A percentile compares a stretch with the other conserved stretches of the same genome.
These are phyloP conservation scores for Drosophila cognata DNA, from an alignment of 2,888 invertebrate genomes.

Conservation along the genomic window DNA sequence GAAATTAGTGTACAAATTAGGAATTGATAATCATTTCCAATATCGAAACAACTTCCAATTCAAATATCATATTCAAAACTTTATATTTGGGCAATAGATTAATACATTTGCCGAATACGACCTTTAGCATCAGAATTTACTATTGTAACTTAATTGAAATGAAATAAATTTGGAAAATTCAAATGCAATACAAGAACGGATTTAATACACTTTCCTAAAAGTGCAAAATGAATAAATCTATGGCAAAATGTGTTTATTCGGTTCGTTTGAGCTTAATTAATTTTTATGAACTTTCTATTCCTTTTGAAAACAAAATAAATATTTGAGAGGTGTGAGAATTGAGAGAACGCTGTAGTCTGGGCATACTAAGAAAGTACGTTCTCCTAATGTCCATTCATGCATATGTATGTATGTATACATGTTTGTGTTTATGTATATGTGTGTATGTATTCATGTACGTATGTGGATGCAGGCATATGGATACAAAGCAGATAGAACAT, in stretches of 20 bases:
- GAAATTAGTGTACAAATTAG: not conserved
- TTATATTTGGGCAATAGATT: not conserved
- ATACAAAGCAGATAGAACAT: slow-evolving; percentile 24
- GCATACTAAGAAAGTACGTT: slow-evolving; percentile 2
- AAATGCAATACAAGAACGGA: not conserved
- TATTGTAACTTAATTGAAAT: not conserved
- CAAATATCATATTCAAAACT: not conserved
- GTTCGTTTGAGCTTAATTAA: slow-evolving; percentile 9
- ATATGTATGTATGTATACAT: not conserved
- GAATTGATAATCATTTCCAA: not conserved
- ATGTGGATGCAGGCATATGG: not conserved
- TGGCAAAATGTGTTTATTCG: slow-evolving; percentile 13
- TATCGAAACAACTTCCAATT: not conserved
- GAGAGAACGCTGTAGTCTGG: slow-evolving; percentile 12
- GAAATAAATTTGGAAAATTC: not conserved
- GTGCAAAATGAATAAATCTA: not conserved
- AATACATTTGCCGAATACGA: not conserved
- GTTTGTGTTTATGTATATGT: not conserved
- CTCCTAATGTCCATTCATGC: slow-evolving; percentile 11
- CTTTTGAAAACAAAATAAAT: slow-evolving; percentile 19
- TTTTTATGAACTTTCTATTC: slow-evolving; percentile 14
- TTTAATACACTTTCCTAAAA: not conserved
- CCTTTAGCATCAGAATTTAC: not conserved
- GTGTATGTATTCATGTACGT: not conserved
- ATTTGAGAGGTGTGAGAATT: slow-evolving; percentile 21